Conservation (phyloP, 30 jellyfish, hydroid and myxozoan genomes). For the Aurelia aurita complex sp. Pacific region DNA sequence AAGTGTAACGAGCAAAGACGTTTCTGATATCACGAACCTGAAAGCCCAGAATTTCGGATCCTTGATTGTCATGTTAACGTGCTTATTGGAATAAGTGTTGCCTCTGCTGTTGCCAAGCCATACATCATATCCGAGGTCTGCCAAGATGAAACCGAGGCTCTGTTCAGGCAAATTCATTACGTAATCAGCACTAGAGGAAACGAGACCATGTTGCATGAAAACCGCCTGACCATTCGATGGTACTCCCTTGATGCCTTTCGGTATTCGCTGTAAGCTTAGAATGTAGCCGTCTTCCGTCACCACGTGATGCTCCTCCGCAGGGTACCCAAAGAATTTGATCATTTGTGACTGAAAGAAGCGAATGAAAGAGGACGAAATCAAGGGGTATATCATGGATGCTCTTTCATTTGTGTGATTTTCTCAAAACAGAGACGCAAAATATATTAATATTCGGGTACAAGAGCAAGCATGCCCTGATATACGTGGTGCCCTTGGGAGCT, state of each 20-base stretch:
- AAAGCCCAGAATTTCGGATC: slow-evolving; percentile 92
- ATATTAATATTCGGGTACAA: no score
- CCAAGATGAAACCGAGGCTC: slow-evolving; percentile 90
- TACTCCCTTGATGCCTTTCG: slow-evolving; percentile 82
- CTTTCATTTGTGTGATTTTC: no score
- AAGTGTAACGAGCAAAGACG: no score
- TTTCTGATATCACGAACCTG: slow-evolving; percentile 27
- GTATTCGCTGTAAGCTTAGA: slow-evolving; percentile 88
- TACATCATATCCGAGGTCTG: slow-evolving; percentile 94
- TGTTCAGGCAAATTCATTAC: slow-evolving; percentile 84
- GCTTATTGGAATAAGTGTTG: slow-evolving; percentile 82
- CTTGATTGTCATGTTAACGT: slow-evolving; percentile 53
- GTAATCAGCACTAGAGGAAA: slow-evolving; percentile 82
- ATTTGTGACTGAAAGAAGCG: slow-evolving; percentile 65
- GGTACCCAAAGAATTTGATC: slow-evolving; percentile 83
- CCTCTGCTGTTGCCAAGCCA: slow-evolving; percentile 99
- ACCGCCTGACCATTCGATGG: slow-evolving; percentile 68
- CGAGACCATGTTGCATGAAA: slow-evolving; percentile 91
- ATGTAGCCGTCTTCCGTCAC: slow-evolving; percentile 89
- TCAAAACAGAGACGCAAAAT: no score
- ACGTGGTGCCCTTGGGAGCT: no score
- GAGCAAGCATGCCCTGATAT: no score
- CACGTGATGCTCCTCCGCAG: slow-evolving; percentile 83
- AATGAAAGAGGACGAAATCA: no score
- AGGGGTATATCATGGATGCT: no score